Evolutionary conservation across 2,113 vertebrate species (phyloP), one percentile per base, ranked within the genome.

Genomic region (Lampris megalopsis): DNA sequence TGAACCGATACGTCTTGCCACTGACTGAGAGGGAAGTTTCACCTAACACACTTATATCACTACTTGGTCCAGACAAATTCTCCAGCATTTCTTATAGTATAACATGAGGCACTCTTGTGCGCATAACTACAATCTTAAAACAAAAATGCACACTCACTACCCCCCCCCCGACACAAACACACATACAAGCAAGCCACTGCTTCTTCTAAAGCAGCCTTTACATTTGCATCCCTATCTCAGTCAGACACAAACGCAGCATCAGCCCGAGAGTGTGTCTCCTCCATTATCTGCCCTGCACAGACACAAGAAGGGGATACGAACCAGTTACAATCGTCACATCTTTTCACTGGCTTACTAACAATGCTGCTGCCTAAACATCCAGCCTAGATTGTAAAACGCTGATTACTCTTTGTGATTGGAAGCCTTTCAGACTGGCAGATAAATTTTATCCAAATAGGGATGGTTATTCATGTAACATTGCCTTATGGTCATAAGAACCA

Each of bases 221-320:
- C n/a, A 73, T 66, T 82, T 52, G 67, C 68, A 57, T 67, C 74
- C 63, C 64, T 66, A 88, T 87, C 85, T 79, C 62, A 42, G 73
- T 59, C 11, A 61, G 42, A 77, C 68, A 61, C 63, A 41, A 59
- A 69, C 45, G 50, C 47, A 62, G 57, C 64, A 11, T 37, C 4
- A 42, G 71, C 60, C 42, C 70, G 64, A 75, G 78, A 80, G 71
- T 73, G 5, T 71, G 73, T 89, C 65, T 79, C 7, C 50, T 36
- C 63, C 63, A 77, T 90, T 92, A 90, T 92, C 90, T 75, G 68
- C 63, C 71, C 43, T 45, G 70, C 73, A 79, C 86, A 93, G 87
- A 85, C 78, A 73, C 66, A 53, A 60, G 49, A 79, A 63, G 75
- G 68, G 78, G 71, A 86, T 81, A 87, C 62, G 47, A 77, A 76